These are phyloP conservation scores for Mareca penelope DNA, from an alignment of 2,797 vertebrate genomes.

Conservation along the genomic window DNA sequence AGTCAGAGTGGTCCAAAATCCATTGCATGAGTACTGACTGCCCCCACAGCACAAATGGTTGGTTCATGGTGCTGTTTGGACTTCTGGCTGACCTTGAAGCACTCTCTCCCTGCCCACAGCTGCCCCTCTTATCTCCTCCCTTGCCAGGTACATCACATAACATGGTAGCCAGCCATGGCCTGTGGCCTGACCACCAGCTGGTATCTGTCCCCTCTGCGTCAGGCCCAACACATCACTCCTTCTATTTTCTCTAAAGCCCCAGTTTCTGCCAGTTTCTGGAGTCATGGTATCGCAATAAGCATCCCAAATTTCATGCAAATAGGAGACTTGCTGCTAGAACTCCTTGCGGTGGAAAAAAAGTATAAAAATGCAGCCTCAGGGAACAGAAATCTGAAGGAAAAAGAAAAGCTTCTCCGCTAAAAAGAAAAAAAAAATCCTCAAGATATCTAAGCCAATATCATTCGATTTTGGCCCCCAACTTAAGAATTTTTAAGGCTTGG, in stretches of 20 bases:
- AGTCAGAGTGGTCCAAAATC: neutral
- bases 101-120: neutral
- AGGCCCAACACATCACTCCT: neutral
- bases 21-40: fast-evolving
- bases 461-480: neutral
- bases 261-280: neutral
- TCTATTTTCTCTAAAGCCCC: neutral
- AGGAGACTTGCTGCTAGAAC: neutral
- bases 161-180: neutral
- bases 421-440: neutral
- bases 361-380: neutral
- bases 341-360: neutral
- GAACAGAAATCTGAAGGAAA: constrained; percentile 21
- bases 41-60: neutral
- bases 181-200: neutral
- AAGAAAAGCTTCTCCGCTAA: neutral
- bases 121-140: neutral
- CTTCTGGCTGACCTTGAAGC: neutral
- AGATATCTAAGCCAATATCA: neutral
- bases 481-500: neutral
- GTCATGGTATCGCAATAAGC: neutral
- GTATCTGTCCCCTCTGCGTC: neutral
- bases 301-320: neutral
- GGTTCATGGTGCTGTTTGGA: neutral
- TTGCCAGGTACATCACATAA: neutral